These are phyloP conservation scores for Ophiothrix spiculata DNA, from an alignment of 35 echinoderm and acorn worm genomes.

Conservation along the genomic window DNA sequence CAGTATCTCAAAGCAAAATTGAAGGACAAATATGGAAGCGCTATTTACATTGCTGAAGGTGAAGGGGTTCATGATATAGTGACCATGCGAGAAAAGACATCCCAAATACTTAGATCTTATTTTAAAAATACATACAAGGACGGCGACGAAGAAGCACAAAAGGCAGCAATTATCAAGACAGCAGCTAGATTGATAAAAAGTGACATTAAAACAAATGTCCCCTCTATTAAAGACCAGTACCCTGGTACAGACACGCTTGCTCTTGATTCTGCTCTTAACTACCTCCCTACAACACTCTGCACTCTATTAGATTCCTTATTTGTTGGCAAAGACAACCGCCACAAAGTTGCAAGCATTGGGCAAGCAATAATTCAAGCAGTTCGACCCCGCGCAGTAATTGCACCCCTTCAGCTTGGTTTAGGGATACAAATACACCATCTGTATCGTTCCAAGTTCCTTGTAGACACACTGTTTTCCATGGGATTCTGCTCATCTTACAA, in stretches of 20 bases:
- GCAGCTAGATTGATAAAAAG: conserved; percentile 67
- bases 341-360: conserved; percentile 57
- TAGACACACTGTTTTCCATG: conserved; percentile 52
- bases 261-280: conserved; percentile 54
- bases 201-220: conserved; percentile 66
- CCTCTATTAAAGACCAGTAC: conserved; percentile 52
- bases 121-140: conserved; percentile 18
- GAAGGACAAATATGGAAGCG: conserved; percentile 45
- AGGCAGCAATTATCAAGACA: conserved; percentile 57
- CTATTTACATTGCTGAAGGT: conserved; percentile 43
- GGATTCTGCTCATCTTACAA: conserved; percentile 59
- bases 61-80: conserved; percentile 59
- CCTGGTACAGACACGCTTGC: conserved; percentile 43
- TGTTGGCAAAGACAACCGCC: conserved; percentile 51
- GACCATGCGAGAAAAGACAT: conserved; percentile 41
- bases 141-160: conserved; percentile 42
- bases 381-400: conserved; percentile 33
- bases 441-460: conserved; percentile 65
- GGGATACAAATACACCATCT: conserved; percentile 54
- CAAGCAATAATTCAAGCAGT: conserved; percentile 58
- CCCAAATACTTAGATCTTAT: conserved; percentile 40
- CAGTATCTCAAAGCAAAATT: conserved; percentile 48
- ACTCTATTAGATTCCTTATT: conserved; percentile 48
- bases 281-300: conserved; percentile 32
- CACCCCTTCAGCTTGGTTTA: conserved; percentile 49